phyloP scores from a whole-genome alignment of 2,113 vertebrate genomes.

The Fregetta grallaria region DNA sequence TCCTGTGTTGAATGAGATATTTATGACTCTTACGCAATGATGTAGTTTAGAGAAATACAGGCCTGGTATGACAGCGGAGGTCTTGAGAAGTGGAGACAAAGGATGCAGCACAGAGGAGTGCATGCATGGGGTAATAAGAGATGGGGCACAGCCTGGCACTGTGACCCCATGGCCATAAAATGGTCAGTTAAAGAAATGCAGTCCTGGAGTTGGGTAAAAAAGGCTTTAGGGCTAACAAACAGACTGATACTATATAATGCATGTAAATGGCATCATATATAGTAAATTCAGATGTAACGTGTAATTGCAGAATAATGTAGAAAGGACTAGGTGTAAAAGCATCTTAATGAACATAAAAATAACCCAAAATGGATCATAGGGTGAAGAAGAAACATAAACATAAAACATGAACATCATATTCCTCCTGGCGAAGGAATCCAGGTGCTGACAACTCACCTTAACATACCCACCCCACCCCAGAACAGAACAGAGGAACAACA shows the following conservation, averaged over 20 bases:
- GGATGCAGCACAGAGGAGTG: background rate
- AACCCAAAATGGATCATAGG: background rate
- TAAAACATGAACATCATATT: background rate
- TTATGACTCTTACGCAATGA: background rate
- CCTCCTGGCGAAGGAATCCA: background rate
- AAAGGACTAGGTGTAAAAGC: background rate
- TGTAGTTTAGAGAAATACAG: background rate
- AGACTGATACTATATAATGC: background rate
- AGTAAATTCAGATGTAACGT: background rate
- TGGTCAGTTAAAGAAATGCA: background rate
- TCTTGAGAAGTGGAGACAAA: background rate
- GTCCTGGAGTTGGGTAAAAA: background rate
- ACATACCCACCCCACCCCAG: fast-evolving
- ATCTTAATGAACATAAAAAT: background rate
- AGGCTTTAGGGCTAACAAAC: background rate
- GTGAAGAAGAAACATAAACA: background rate
- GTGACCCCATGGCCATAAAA: background rate
- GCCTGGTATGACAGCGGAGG: background rate
- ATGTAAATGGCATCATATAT: background rate
- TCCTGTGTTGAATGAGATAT: background rate
- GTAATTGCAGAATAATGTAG: background rate
- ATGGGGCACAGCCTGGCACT: background rate
- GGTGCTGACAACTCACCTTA: background rate
- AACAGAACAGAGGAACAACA: background rate
- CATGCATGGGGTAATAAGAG: background rate